Conservation (phyloP, 2,113 vertebrate species). For the Vulpes vulpes region DNA sequence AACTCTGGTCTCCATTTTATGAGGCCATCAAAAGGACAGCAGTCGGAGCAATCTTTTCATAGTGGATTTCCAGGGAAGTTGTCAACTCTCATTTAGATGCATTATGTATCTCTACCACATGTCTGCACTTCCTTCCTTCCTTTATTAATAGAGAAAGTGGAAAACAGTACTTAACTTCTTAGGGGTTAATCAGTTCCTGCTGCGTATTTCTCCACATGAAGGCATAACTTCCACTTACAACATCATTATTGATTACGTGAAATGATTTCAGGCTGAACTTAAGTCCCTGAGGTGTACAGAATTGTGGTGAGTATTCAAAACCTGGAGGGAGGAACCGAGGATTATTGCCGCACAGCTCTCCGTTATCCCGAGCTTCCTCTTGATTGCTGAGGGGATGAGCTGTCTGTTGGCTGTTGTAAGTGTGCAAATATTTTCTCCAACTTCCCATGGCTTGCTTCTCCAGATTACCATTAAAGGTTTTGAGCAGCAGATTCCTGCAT, state of each 20-base stretch:
- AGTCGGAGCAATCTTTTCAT: not conserved
- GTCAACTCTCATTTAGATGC: not conserved
- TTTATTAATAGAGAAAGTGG: not conserved
- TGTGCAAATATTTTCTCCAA: not conserved
- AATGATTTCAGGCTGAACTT: not conserved
- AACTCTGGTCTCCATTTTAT: not conserved
- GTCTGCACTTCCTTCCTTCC: not conserved
- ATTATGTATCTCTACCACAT: accelerated
- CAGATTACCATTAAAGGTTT: not conserved
- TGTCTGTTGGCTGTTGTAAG: accelerated
- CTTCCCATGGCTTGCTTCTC: not conserved
- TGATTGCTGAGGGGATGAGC: not conserved
- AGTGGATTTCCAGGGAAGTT: accelerated
- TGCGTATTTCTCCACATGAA: not conserved
- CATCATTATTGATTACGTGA: not conserved
- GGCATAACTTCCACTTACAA: accelerated
- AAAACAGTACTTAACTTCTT: not conserved
- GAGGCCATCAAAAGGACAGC: not conserved
- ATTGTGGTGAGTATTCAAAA: not conserved
- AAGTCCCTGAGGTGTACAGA: not conserved
- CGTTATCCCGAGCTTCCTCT: accelerated
- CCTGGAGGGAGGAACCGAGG: not conserved
- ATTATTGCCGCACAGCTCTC: accelerated
- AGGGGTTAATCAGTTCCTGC: not conserved
- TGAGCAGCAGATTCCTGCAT: not conserved